Evolutionary conservation across 2,113 vertebrate species (phyloP), one percentile per base, ranked within the genome.

Genomic region (Tetraodon nigroviridis): DNA sequence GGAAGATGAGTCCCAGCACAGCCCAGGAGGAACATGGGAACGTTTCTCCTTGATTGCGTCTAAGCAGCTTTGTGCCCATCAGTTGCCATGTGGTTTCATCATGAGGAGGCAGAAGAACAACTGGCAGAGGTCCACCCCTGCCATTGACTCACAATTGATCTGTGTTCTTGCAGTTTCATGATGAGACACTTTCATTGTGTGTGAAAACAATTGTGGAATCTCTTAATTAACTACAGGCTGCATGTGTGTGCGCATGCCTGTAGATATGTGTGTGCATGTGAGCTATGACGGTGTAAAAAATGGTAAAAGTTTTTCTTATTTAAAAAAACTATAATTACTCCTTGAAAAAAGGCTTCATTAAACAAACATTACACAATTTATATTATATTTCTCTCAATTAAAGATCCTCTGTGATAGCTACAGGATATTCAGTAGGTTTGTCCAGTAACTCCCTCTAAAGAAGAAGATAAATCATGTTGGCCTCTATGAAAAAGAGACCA

Each of bases 61-160:
- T 53, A 67, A 82, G 80, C 78, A 65, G 73, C 68, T 79, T 79
- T 67, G 71, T 83, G 79, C 84, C 74, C 73, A 72, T 84, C 75
- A 83, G 40, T 46, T 57, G 24, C 24, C 29, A 68, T 48, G 55
- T 47, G 56, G 61, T 79, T 79, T 78, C 73, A 64, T 82, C 71
- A 49, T 52, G 62, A 32, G 56, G 27, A 21, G 59, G 46, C 49
- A 62, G 52, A 69, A 54, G 48, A 70, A 80, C 76, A 78, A 41
- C 5, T 78, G 75, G 65, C 55, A 46, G 54, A 62, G 64, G 66
- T 83, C 70, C 76, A 71, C 22, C 61, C 19, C 1, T 8, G 41
- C 58, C 59, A 54, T 58, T 11, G 41, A 61, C 69, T 54, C 46
- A 55, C 53, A 54, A 73, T 57, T 73, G 50, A 69, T 71, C 63